phyloP scores from a whole-genome alignment of 1,140 invertebrate genomes.

The Macrosteles quadrilineatus region DNA sequence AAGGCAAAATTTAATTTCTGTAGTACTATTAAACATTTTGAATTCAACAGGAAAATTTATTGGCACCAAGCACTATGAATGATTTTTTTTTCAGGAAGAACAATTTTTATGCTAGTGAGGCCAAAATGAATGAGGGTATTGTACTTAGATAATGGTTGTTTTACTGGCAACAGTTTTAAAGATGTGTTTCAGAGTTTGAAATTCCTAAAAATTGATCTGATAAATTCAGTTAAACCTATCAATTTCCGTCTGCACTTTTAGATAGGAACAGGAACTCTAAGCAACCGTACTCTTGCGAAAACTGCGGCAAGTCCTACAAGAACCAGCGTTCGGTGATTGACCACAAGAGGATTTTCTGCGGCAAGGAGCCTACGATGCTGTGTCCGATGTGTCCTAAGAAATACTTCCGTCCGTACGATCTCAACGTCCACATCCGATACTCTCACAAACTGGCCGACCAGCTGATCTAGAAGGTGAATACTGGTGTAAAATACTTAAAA shows the following conservation, averaged over 20 bases:
- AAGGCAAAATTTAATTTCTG: no score
- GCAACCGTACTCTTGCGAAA: constrained; percentile 32
- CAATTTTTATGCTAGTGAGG: no score
- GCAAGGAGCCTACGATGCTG: constrained; percentile 41
- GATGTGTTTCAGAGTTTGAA: no score
- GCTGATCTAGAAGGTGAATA: background rate
- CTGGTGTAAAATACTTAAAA: constrained; percentile 6
- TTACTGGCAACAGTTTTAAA: no score
- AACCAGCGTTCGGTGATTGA: constrained; percentile 40
- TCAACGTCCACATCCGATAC: constrained; percentile 44
- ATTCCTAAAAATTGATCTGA: no score
- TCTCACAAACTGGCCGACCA: constrained; percentile 34
- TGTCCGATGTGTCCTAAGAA: constrained; percentile 42
- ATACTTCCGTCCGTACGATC: constrained; percentile 42
- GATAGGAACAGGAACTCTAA: background rate
- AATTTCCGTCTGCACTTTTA: background rate
- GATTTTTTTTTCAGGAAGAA: no score
- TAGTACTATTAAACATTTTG: no score
- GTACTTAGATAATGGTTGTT: no score
- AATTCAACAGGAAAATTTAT: no score
- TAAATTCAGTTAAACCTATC: no score
- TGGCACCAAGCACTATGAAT: no score
- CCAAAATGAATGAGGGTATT: no score
- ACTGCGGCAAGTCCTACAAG: constrained; percentile 41
- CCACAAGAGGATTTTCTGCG: constrained; percentile 40